Evolutionary conservation across 2,888 invertebrate genomes (phyloP), one percentile per base, ranked within the genome.

Genomic region (Scaptodrosophila latifasciaeformis): DNA sequence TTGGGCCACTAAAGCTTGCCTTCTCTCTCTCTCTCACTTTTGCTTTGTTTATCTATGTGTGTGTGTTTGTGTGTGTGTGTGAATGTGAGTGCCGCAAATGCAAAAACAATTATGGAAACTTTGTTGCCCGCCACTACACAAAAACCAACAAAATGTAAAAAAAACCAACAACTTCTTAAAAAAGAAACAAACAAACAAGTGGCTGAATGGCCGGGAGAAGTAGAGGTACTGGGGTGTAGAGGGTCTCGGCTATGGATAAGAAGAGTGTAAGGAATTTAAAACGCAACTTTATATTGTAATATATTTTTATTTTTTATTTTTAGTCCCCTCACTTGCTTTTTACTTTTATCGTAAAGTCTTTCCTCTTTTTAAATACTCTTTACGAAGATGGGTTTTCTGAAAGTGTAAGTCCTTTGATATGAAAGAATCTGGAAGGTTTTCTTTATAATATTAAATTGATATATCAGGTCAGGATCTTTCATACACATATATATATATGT

Each of bases 81-180:
- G 34, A 58, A 59, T 70, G 70, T 37, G 64, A 50, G 70, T 42
- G 61, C 70, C 76, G 51, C 70, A 78, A 76, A 76, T 81, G 81
- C 75, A 76, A 76, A 76, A 76, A 76, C 75, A 76, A 76, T 76
- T 76, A 76, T 81, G 64, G 78, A 80, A 76, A 76, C 79, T 76
- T 76, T 76, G 70, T 68, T 74, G 80, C 75, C n/a, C n/a, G n/a
- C n/a, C 40, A 19, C 47, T 17, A 34, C 34, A 39, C 31, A 40
- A 39, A 4, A 17, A 15, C 29, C 18, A 5, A 42, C 37, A 30
- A 39, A 2, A 34, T 12, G 34, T 6, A 47, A 43, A 52, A 69
- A 65, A 65, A 65, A 65, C 62, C 56, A 59, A 75, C n/a, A n/a
- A n/a, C n/a, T n/a, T n/a, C n/a, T n/a, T n/a, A n/a, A n/a, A n/a